Evolutionary conservation across 1,140 invertebrate species (phyloP).

Genomic region (Diprion similis): DNA sequence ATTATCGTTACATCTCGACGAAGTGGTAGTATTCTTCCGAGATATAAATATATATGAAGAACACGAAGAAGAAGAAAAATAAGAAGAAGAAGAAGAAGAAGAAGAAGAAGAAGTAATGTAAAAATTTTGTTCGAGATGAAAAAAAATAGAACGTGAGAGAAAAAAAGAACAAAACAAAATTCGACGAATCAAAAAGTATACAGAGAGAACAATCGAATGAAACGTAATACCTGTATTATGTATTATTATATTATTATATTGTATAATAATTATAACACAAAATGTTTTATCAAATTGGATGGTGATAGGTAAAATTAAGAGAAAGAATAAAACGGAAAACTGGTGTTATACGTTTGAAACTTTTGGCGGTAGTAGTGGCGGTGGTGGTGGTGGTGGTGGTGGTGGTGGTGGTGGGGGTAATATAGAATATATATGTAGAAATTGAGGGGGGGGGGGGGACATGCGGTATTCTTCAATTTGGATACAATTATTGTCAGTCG

Average conservation of each 20-base stretch:
- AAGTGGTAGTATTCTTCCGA: background rate
- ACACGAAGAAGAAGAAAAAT: slow-evolving; percentile 5
- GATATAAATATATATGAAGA: background rate
- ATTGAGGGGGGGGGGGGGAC: background rate
- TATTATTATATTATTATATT: slow-evolving; percentile 8
- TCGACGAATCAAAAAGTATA: slow-evolving; percentile 66
- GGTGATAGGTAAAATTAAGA: background rate
- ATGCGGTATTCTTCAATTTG: background rate
- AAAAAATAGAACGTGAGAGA: slow-evolving; percentile 15
- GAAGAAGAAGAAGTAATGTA: slow-evolving; percentile 27
- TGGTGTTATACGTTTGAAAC: slow-evolving; percentile 3
- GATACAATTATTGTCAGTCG: background rate
- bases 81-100: background rate
- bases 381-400: background rate
- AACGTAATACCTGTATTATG: background rate
- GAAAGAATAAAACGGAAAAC: slow-evolving; percentile 9
- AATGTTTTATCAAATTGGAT: too few relatives aligned
- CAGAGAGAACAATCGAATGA: slow-evolving; percentile 19
- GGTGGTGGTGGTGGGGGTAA: background rate
- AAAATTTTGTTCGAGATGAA: slow-evolving; percentile 25
- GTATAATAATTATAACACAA: slow-evolving; percentile 1
- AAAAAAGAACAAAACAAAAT: slow-evolving; percentile 27
- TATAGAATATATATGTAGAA: background rate
- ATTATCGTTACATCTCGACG: slow-evolving; percentile 19
- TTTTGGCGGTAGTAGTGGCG: background rate